These are phyloP conservation scores for Glossophaga mutica DNA, from an alignment of 2,797 vertebrate species.

Conservation along the genomic window DNA sequence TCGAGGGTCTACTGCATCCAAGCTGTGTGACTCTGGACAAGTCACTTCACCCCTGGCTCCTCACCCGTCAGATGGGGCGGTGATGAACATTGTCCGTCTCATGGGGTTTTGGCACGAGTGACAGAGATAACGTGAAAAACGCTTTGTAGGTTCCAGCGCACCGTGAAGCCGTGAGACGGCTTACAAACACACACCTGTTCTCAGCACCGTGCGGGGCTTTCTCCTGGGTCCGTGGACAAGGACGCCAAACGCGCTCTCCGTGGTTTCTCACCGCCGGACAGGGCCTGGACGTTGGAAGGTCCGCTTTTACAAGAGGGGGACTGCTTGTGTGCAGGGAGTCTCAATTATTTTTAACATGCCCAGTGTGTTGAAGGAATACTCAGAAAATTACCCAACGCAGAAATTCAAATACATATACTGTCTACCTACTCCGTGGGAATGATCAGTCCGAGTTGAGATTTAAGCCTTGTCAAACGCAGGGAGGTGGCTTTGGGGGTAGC, in stretches of 20 bases:
- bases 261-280: background rate
- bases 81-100: background rate
- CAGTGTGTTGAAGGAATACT: background rate
- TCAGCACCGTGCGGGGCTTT: background rate
- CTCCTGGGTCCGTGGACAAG: background rate
- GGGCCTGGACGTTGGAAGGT: background rate
- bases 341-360: background rate
- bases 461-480: background rate
- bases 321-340: background rate
- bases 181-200: background rate
- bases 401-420: background rate
- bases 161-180: background rate
- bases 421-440: background rate
- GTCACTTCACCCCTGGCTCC: background rate
- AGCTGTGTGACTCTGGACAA: background rate
- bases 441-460: background rate
- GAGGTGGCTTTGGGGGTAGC: background rate
- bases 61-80: background rate
- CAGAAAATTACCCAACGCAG: background rate
- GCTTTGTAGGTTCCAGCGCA: background rate
- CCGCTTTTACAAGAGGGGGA: background rate
- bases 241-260: background rate
- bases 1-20: background rate
- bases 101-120: background rate
- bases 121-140: background rate